A percentile compares a stretch with the other conserved stretches of the same genome.
Evolutionary conservation across 2,797 vertebrate genomes (phyloP).

Genomic region (Pyrocephalus nanus): DNA sequence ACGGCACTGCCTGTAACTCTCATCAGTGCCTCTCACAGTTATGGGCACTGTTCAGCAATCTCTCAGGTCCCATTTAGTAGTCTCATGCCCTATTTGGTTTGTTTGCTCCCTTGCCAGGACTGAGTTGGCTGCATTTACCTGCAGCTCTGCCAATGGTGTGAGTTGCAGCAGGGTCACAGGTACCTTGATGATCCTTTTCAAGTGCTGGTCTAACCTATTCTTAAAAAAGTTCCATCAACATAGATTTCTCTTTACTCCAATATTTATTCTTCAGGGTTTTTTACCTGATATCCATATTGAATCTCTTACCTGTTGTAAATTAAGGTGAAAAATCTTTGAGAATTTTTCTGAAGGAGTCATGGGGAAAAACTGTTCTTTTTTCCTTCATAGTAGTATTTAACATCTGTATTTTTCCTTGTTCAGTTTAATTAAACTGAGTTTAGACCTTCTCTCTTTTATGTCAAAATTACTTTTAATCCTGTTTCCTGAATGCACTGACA

Average conservation of each 20-base stretch:
- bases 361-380: neutral
- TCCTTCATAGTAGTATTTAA: neutral
- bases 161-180: neutral
- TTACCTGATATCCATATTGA: neutral
- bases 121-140: neutral
- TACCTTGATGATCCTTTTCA: neutral
- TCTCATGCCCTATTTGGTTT: neutral
- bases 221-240: neutral
- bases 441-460: neutral
- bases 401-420: neutral
- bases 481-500: neutral
- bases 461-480: neutral
- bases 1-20: fast-evolving
- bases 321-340: neutral
- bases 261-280: neutral
- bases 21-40: neutral
- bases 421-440: neutral
- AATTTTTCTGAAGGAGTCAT: neutral
- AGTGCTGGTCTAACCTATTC: neutral
- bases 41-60: fast-evolving
- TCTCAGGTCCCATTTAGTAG: neutral
- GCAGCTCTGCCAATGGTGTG: neutral
- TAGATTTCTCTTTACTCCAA: neutral
- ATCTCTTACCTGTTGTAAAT: neutral
- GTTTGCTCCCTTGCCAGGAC: neutral